phyloP scores from a whole-genome alignment of 2,888 invertebrate genomes.

The Ophraella communa region DNA sequence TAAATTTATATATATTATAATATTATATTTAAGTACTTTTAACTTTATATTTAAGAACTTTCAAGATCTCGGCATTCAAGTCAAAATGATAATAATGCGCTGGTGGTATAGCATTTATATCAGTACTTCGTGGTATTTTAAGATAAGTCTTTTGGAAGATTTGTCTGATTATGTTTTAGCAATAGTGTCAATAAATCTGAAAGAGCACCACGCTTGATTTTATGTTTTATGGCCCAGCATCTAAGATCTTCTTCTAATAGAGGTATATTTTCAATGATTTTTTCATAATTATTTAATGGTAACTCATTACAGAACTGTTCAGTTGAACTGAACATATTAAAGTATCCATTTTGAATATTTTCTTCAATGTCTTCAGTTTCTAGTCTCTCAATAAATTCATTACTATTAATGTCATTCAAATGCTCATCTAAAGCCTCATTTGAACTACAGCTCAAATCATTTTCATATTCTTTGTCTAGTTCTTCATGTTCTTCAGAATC shows the following conservation, averaged over 20 bases:
- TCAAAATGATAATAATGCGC: constrained; percentile 11
- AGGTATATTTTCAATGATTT: constrained; percentile 6
- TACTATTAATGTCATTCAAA: too few relatives aligned
- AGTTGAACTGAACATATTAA: too few relatives aligned
- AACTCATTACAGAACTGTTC: neutral
- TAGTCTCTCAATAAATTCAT: too few relatives aligned
- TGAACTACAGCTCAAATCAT: too few relatives aligned
- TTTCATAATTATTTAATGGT: constrained; percentile 1
- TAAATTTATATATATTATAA: constrained; percentile 7
- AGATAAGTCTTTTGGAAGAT: constrained; percentile 9
- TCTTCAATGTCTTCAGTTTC: too few relatives aligned
- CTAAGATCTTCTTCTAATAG: constrained; percentile 10
- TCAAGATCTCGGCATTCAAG: constrained; percentile 6
- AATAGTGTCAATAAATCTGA: constrained; percentile 13
- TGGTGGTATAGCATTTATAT: constrained; percentile 7
- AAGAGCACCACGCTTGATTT: constrained; percentile 11
- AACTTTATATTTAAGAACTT: constrained; percentile 10
- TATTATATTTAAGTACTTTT: constrained; percentile 10
- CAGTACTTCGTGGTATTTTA: constrained; percentile 7
- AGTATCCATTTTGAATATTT: too few relatives aligned
- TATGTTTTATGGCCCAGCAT: constrained; percentile 10
- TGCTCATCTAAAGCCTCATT: too few relatives aligned
- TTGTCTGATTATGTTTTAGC: constrained; percentile 7
- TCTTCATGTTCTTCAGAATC: too few relatives aligned
- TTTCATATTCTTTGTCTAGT: too few relatives aligned